Conservation (phyloP, 2,113 vertebrate genomes). For the Equus quagga region DNA sequence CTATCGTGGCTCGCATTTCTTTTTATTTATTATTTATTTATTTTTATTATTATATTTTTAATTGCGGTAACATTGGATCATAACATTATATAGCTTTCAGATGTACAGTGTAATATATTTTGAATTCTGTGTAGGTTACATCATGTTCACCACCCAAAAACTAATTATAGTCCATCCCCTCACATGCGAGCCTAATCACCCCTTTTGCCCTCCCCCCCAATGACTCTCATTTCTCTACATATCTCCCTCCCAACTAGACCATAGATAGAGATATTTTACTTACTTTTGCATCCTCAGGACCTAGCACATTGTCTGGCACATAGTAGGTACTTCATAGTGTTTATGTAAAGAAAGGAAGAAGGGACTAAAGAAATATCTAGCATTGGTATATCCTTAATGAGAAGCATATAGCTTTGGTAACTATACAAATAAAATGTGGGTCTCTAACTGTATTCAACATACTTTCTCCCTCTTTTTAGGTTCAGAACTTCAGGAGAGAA, state of each 20-base stretch:
- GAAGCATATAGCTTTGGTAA: constrained; percentile 27
- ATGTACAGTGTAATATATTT: too few species aligned
- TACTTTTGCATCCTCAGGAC: constrained; percentile 32
- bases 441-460: constrained; percentile 38
- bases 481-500: constrained; percentile 65
- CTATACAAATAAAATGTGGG: constrained; percentile 11
- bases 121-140: too few species aligned
- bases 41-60: too few species aligned
- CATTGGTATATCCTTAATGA: constrained; percentile 6
- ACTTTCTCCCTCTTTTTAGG: constrained; percentile 70
- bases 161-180: too few species aligned
- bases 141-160: too few species aligned
- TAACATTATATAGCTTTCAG: too few species aligned
- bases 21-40: not conserved
- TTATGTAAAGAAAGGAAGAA: constrained; percentile 26
- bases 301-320: constrained; percentile 11
- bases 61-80: too few species aligned
- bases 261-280: not conserved
- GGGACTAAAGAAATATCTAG: not conserved
- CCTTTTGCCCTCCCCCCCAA: too few species aligned
- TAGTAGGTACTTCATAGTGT: constrained; percentile 15
- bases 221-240: not conserved
- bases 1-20: not conserved
- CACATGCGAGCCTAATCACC: too few species aligned
- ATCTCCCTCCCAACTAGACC: not conserved